These are phyloP conservation scores for Cnemophilus loriae DNA, from an alignment of 2,113 vertebrate species.

Conservation along the genomic window DNA sequence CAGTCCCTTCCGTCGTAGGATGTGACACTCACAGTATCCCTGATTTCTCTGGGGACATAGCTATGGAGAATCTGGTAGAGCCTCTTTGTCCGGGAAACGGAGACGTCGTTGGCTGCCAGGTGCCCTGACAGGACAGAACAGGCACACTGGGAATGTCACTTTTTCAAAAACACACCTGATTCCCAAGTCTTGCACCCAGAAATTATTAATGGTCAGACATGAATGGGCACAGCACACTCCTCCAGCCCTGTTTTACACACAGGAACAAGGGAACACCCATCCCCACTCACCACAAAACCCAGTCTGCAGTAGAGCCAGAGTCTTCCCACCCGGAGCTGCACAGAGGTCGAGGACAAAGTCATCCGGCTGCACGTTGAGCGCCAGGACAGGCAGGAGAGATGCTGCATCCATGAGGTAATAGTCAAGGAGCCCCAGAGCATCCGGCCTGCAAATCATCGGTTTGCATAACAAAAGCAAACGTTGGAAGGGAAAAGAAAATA, in stretches of 20 bases:
- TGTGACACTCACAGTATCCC: slow-evolving; percentile 74
- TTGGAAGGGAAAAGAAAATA: neutral
- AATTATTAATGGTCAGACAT: neutral
- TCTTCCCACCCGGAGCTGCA: slow-evolving; percentile 92
- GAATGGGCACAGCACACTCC: neutral
- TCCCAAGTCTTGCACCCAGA: neutral
- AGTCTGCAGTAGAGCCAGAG: slow-evolving; percentile 86
- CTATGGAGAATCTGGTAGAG: slow-evolving; percentile 77
- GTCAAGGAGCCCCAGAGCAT: slow-evolving; percentile 71
- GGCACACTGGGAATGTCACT: neutral
- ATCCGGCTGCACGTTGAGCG: slow-evolving; percentile 75
- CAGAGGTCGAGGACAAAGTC: slow-evolving; percentile 89
- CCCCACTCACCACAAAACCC: slow-evolving; percentile 77
- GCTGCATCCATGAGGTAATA: slow-evolving; percentile 95
- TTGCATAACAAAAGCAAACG: rapidly evolving
- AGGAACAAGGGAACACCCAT: neutral
- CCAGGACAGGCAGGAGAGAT: slow-evolving; percentile 89
- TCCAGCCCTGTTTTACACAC: neutral
- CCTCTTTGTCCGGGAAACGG: slow-evolving; percentile 78
- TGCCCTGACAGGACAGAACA: slow-evolving; percentile 66
- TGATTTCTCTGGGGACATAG: slow-evolving; percentile 78
- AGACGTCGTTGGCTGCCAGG: slow-evolving; percentile 84
- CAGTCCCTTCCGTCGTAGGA: slow-evolving; percentile 84
- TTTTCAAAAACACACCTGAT: neutral
- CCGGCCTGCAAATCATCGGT: slow-evolving; percentile 70